Percentiles rank a stretch among this genome's conserved stretches.
Evolutionary conservation across 1,140 invertebrate genomes (phyloP).

Genomic region (Rhopalosiphum maidis): DNA sequence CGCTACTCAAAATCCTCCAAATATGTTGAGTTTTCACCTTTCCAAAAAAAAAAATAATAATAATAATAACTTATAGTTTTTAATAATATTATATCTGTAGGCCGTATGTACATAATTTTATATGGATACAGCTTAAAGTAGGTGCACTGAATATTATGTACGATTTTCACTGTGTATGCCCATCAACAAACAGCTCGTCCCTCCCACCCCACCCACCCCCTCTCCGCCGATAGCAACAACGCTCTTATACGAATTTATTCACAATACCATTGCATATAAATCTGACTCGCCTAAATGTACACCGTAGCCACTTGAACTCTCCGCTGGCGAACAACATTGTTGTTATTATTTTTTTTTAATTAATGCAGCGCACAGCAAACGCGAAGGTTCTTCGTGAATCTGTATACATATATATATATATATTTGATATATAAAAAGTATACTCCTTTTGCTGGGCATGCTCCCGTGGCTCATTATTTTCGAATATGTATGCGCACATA

Average conservation of each 20-base stretch:
- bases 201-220: not conserved
- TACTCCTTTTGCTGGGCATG: not conserved
- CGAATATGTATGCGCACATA: not conserved
- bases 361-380: not conserved
- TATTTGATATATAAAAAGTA: not conserved
- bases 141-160: not conserved
- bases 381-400: not conserved
- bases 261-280: not conserved
- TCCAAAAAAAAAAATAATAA: not conserved
- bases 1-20: slow-evolving; percentile 23
- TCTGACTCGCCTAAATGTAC: not conserved
- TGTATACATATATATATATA: not conserved
- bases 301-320: not conserved
- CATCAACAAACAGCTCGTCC: not conserved
- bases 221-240: not conserved
- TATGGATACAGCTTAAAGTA: not conserved
- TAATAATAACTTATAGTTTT: not conserved
- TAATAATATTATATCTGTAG: not conserved
- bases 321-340: not conserved
- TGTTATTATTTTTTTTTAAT: slow-evolving; percentile 16
- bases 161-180: not conserved
- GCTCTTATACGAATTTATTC: not conserved
- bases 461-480: not conserved
- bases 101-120: not conserved
- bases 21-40: not conserved